Conservation (phyloP, 2,113 vertebrate species). For the Gallinago media region DNA sequence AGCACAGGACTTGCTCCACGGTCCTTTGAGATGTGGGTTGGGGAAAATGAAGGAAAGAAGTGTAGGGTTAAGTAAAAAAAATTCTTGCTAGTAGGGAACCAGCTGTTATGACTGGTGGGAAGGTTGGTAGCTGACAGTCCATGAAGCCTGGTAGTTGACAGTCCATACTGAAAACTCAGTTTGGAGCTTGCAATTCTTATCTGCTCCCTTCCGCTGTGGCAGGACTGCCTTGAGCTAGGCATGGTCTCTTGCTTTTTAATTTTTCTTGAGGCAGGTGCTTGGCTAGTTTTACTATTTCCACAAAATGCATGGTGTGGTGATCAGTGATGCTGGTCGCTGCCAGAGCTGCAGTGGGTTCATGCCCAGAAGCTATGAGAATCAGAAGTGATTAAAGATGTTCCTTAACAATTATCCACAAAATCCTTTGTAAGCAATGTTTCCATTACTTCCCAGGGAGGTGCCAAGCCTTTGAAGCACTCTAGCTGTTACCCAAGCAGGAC, state of each 20-base stretch:
- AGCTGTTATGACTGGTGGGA: background rate
- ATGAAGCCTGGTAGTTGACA: background rate
- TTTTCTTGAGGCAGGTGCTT: background rate
- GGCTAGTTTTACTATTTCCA: background rate
- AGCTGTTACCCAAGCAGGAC: background rate
- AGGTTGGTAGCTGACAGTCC: background rate
- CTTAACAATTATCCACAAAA: background rate
- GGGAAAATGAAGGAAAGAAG: background rate
- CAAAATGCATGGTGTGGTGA: background rate
- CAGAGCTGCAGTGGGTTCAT: background rate
- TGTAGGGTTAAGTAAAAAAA: background rate
- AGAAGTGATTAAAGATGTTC: background rate
- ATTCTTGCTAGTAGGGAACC: background rate
- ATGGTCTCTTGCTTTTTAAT: background rate
- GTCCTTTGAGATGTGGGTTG: background rate
- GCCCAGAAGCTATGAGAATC: background rate
- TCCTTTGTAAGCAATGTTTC: background rate
- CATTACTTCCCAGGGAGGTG: background rate
- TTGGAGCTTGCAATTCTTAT: background rate
- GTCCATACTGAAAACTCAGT: background rate
- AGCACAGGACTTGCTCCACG: background rate
- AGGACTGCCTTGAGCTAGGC: slow-evolving; percentile 5
- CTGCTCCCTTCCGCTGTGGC: background rate
- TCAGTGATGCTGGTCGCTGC: background rate
- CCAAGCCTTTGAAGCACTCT: background rate